phyloP scores from a whole-genome alignment of 92 coral and sea anemone species.

The Bergia puertoricense region DNA sequence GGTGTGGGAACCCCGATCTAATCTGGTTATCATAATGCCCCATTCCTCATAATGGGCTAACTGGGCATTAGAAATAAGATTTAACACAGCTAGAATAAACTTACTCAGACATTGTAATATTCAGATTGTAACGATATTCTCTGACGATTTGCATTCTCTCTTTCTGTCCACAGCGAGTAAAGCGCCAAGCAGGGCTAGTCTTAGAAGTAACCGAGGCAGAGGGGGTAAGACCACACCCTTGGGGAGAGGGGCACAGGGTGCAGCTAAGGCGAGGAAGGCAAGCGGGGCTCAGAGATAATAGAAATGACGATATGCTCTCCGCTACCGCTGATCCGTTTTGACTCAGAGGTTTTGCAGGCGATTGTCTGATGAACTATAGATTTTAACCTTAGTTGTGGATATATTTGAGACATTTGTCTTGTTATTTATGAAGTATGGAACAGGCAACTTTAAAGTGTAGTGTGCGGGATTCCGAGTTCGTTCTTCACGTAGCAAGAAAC shows the following conservation, averaged over 20 bases:
- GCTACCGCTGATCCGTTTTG: background rate
- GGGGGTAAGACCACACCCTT: constrained; percentile 92
- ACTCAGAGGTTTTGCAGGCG: background rate
- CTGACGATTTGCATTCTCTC: background rate
- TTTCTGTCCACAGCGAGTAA: constrained; percentile 67
- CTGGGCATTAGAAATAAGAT: too few species aligned
- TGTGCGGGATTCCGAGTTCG: background rate
- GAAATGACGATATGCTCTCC: background rate
- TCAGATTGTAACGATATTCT: too few species aligned
- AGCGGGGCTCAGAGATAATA: constrained; percentile 14
- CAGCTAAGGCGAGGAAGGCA: constrained; percentile 38
- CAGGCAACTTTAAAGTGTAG: background rate
- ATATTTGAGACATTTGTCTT: background rate
- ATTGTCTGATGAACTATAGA: background rate
- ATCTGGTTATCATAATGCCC: too few species aligned
- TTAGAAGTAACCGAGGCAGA: constrained; percentile 87
- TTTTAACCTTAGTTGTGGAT: background rate
- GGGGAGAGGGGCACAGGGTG: constrained; percentile 65
- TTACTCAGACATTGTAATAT: too few species aligned
- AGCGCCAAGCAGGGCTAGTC: constrained; percentile 92
- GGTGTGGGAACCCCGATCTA: too few species aligned
- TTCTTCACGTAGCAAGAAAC: background rate
- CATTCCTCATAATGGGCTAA: too few species aligned
- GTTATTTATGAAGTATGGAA: background rate
- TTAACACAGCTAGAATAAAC: too few species aligned